A percentile compares a stretch with the other conserved stretches of the same genome.
phyloP scores from a whole-genome alignment of 2,113 vertebrate genomes.

The Tragelaphus scriptus region DNA sequence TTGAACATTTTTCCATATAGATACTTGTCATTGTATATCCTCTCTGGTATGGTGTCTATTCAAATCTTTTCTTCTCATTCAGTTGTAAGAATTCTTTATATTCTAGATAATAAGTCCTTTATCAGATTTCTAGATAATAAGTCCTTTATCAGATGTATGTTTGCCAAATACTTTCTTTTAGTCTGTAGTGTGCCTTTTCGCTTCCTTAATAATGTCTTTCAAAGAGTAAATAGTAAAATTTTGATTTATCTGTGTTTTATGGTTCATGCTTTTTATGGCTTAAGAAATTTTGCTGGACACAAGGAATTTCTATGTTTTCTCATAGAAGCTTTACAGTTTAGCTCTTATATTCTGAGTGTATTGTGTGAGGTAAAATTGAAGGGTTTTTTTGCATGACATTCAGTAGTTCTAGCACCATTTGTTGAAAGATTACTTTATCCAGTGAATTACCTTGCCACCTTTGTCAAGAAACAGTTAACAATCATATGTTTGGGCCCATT shows the following conservation, averaged over 20 bases:
- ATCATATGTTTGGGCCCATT: background rate
- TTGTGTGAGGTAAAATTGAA: background rate
- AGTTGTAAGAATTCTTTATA: background rate
- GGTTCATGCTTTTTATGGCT: background rate
- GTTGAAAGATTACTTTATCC: background rate
- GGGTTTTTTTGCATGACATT: background rate
- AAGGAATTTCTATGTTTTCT: background rate
- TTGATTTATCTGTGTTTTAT: background rate
- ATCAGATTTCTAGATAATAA: background rate
- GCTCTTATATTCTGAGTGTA: background rate
- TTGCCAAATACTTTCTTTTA: background rate
- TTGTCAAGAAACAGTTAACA: background rate
- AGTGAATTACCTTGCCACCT: background rate
- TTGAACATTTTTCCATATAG: background rate
- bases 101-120: background rate
- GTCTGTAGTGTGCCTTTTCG: background rate
- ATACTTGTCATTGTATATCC: background rate
- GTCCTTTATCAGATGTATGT: background rate
- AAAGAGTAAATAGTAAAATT: slow-evolving; percentile 6
- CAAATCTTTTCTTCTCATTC: background rate
- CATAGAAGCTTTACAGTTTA: background rate
- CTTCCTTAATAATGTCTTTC: background rate
- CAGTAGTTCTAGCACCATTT: background rate
- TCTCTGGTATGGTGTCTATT: background rate
- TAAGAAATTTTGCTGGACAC: background rate